A percentile compares a stretch with the other conserved stretches of the same genome.
Conservation (phyloP, 2,888 invertebrate genomes). For the Drosophila prolongata region DNA sequence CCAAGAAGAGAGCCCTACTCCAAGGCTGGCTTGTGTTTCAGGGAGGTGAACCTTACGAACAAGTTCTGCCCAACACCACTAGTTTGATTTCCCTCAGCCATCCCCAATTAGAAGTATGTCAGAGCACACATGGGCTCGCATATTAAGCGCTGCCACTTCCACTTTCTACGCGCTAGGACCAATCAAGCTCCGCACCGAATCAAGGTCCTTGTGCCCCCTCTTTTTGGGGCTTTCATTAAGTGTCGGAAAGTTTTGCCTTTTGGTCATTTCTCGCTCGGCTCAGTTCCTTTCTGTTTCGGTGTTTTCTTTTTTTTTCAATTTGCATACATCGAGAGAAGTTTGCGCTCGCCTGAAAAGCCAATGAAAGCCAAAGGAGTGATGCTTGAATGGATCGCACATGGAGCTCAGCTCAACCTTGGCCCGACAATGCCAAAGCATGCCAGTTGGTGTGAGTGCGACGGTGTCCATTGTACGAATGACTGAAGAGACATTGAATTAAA, state of each 20-base stretch:
- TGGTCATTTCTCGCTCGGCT: slow-evolving; percentile 65
- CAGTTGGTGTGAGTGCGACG: slow-evolving; percentile 41
- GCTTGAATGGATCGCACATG: slow-evolving; percentile 67
- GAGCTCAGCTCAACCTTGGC: slow-evolving; percentile 66
- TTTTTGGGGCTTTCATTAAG: slow-evolving; percentile 68
- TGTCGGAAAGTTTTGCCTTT: slow-evolving; percentile 76
- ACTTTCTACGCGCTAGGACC: slow-evolving; percentile 43
- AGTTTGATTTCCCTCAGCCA: slow-evolving; percentile 3
- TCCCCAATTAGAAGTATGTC: slow-evolving; percentile 74
- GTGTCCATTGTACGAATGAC: slow-evolving; percentile 70
- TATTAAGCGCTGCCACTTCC: slow-evolving; percentile 59
- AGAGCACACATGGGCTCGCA: slow-evolving; percentile 73
- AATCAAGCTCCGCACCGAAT: slow-evolving; percentile 43
- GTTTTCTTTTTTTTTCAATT: slow-evolving; percentile 48
- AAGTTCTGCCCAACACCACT: not conserved
- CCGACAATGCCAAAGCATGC: slow-evolving; percentile 53
- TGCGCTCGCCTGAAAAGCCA: slow-evolving; percentile 56
- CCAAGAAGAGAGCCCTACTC: not conserved
- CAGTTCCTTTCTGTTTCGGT: slow-evolving; percentile 21
- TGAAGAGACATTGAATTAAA: slow-evolving; percentile 80
- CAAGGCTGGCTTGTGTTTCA: slow-evolving; percentile 1
- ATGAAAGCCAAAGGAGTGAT: slow-evolving; percentile 46
- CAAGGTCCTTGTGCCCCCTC: slow-evolving; percentile 8
- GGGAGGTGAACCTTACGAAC: slow-evolving; percentile 12
- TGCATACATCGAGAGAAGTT: slow-evolving; percentile 60